Percentiles rank a stretch among this genome's conserved stretches.
Conservation (phyloP, 2,888 invertebrate genomes). For the Cybosia mesomella region DNA sequence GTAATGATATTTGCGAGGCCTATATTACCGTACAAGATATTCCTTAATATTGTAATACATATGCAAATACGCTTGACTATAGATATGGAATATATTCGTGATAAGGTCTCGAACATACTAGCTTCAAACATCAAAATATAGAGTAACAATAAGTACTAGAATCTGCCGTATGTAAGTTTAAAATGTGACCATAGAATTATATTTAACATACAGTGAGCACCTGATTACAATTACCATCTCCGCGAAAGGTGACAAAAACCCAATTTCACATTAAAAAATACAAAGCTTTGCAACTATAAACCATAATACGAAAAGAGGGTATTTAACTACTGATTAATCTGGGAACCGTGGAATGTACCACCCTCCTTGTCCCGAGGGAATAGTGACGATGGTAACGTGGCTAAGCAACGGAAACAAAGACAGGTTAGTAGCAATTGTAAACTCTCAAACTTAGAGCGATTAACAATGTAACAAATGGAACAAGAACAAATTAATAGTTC, state of each 20-base stretch:
- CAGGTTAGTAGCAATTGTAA: background rate
- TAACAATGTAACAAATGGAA: background rate
- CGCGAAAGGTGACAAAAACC: no score
- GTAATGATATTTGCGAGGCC: conserved; percentile 39
- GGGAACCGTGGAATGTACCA: conserved; percentile 4
- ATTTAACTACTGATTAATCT: background rate
- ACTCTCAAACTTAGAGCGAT: conserved; percentile 9
- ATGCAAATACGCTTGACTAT: conserved; percentile 29
- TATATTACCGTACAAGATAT: conserved; percentile 30
- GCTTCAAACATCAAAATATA: no score
- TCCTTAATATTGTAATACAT: conserved; percentile 39
- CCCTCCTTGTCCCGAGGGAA: conserved; percentile 11
- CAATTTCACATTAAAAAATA: background rate
- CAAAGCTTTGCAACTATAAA: background rate
- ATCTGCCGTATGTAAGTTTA: background rate
- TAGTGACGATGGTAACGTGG: conserved; percentile 6
- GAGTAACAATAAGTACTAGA: no score
- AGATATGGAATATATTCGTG: conserved; percentile 11
- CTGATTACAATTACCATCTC: background rate
- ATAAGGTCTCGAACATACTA: conserved; percentile 9
- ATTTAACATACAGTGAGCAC: background rate
- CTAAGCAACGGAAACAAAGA: conserved; percentile 16
- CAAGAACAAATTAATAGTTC: no score
- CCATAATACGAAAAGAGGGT: background rate
- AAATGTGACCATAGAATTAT: no score